Evolutionary conservation across 2,888 invertebrate genomes (phyloP).

Genomic region (Neoaliturus tenellus): DNA sequence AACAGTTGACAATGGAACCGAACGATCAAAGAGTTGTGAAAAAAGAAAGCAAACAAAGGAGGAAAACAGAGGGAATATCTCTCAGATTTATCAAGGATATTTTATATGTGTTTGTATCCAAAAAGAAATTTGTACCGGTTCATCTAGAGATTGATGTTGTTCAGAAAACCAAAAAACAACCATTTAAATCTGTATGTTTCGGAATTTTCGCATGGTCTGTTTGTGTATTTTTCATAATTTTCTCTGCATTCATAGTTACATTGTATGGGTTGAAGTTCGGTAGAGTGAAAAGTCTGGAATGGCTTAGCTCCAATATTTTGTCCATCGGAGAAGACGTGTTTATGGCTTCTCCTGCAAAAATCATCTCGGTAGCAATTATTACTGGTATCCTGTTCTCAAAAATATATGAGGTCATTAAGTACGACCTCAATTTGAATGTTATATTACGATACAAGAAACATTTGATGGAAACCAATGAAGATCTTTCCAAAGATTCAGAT

Average conservation of each 20-base stretch:
- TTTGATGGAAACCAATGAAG: neutral
- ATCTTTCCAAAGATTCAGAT: neutral
- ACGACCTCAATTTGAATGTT: neutral
- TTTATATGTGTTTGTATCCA: neutral
- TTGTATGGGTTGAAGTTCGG: slow-evolving; percentile 3
- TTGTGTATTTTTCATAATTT: neutral
- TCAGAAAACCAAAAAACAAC: neutral
- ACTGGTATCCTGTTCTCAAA: neutral
- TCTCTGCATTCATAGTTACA: neutral
- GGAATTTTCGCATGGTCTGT: neutral
- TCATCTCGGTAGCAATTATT: neutral
- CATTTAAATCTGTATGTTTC: neutral
- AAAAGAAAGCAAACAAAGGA: neutral
- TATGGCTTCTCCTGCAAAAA: neutral
- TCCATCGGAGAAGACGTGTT: neutral
- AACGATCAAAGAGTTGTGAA: neutral
- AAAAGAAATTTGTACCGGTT: slow-evolving; percentile 8
- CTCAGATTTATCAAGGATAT: neutral
- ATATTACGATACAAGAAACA: neutral
- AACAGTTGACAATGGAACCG: neutral
- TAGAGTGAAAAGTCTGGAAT: neutral
- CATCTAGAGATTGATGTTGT: neutral
- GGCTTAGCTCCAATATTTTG: neutral
- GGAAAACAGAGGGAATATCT: neutral
- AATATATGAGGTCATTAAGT: neutral